phyloP scores from a whole-genome alignment of 2,797 vertebrate species.

The Spea hammondii region DNA sequence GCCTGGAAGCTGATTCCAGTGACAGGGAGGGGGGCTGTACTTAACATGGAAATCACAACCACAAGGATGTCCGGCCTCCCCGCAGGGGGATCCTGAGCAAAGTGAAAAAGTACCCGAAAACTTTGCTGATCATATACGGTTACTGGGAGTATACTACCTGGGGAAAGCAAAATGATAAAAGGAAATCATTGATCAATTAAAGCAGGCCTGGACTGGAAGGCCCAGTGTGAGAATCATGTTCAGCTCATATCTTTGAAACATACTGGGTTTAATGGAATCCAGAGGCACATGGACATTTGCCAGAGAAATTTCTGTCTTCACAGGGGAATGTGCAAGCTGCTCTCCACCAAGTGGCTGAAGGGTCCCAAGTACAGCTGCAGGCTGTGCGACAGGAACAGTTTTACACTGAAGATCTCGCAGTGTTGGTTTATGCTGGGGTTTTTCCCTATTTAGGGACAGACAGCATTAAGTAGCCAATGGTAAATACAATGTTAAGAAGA shows the following conservation, averaged over 20 bases:
- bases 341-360: slow-evolving; percentile 55
- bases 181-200: background rate
- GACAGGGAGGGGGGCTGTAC: slow-evolving; percentile 86
- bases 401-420: slow-evolving; percentile 89
- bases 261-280: slow-evolving; percentile 94
- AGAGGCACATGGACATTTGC: slow-evolving; percentile 83
- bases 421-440: slow-evolving; percentile 79
- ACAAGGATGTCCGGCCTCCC: slow-evolving; percentile 87
- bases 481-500: too few species aligned
- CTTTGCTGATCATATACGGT: slow-evolving; percentile 92
- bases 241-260: slow-evolving; percentile 53
- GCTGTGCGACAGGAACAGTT: slow-evolving; percentile 59
- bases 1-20: slow-evolving; percentile 93
- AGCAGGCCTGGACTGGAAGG: background rate
- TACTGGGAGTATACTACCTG: slow-evolving; percentile 91
- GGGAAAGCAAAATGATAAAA: slow-evolving; percentile 14
- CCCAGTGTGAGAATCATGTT: background rate
- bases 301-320: slow-evolving; percentile 74
- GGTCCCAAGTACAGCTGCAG: slow-evolving; percentile 55
- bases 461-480: too few species aligned
- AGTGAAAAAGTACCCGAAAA: slow-evolving; percentile 92
- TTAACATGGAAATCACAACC: slow-evolving; percentile 97
- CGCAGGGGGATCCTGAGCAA: slow-evolving; percentile 82
- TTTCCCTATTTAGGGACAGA: slow-evolving; percentile 75
- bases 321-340: slow-evolving; percentile 39